Evolutionary conservation across 2,797 vertebrate species (phyloP), one percentile per base, ranked within the genome.

Genomic region (Steatocranus sp.): DNA sequence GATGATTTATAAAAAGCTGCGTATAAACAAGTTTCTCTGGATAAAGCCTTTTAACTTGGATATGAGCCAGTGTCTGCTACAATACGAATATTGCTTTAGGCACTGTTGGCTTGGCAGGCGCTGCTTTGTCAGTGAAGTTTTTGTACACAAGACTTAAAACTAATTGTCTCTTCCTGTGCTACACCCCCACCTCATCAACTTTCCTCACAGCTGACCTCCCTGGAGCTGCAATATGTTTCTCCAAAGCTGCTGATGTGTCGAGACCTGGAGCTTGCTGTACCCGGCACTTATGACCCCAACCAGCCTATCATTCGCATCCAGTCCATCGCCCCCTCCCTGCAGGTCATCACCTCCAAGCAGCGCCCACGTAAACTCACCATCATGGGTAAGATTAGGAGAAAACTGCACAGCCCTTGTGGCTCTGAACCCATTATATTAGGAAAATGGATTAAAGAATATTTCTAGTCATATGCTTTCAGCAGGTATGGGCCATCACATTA

Each of bases 261-360:
- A 34, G 98, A 99, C 92, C 95, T 99, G 90, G 99, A 99, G 79
- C 48, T 99, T 86, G 99, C 99, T 0, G 99, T 99, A 78, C 99
- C 99, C 0, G 99, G 99, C 83, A 99, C 98, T 0, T 99, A 99
- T 0, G 99, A 99, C 92, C 99, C 99, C 93, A 99, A 99, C 95
- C 98, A 99, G 93, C 96, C 97, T 3, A 97, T 99, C 94, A 98
- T 99, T 80, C 97, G 98, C 82, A 99, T 99, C 80, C 98, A 99
- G 94, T 99, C 99, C 87, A 99, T 99, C 2, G 98, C 98, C 0
- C 95, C 99, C 0, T 99, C 98, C 0, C 95, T 99, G 88, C 98
- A 99, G 94, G 99, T 99, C 95, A 99, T 99, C 96, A 99, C 99
- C 36, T 99, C 99, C 91, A 99, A 99, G 89, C 99, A 99, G 95